Evolutionary conservation across 2,113 vertebrate species (phyloP).

Genomic region (Rhinichthys klamathensis): DNA sequence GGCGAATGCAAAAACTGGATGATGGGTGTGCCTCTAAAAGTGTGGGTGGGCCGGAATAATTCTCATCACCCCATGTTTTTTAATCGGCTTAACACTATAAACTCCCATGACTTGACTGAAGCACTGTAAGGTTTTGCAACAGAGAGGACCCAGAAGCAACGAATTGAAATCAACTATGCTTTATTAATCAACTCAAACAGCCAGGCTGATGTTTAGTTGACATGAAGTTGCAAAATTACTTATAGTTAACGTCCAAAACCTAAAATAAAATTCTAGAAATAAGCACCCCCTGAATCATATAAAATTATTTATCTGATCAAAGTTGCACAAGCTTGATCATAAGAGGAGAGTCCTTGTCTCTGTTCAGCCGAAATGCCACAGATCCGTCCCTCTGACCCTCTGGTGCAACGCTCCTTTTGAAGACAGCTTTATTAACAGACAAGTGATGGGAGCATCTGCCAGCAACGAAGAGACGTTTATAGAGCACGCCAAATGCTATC

Average conservation of each 20-base stretch:
- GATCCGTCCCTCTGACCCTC: conserved; percentile 35
- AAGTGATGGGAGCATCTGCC: conserved; percentile 24
- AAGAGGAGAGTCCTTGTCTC: neutral
- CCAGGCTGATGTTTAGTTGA: neutral
- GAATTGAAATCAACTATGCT: no score
- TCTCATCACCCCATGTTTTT: no score
- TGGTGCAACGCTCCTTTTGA: conserved; percentile 50
- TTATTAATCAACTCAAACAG: neutral
- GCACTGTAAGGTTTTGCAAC: no score
- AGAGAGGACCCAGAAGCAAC: no score
- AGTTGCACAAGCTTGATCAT: neutral
- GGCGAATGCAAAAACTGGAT: no score
- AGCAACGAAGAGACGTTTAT: conserved; percentile 34
- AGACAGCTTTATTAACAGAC: conserved; percentile 45
- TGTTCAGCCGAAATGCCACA: conserved; percentile 7
- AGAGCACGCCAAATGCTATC: conserved; percentile 47
- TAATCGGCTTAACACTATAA: no score
- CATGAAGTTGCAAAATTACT: no score
- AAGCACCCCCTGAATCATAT: neutral
- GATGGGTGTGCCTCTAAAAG: no score
- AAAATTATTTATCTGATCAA: neutral
- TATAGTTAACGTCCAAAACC: no score
- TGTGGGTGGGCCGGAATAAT: no score
- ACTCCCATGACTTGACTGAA: no score
- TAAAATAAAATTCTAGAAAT: neutral